Evolutionary conservation across 2,797 vertebrate species (phyloP).

Genomic region (Moxostoma hubbsi): DNA sequence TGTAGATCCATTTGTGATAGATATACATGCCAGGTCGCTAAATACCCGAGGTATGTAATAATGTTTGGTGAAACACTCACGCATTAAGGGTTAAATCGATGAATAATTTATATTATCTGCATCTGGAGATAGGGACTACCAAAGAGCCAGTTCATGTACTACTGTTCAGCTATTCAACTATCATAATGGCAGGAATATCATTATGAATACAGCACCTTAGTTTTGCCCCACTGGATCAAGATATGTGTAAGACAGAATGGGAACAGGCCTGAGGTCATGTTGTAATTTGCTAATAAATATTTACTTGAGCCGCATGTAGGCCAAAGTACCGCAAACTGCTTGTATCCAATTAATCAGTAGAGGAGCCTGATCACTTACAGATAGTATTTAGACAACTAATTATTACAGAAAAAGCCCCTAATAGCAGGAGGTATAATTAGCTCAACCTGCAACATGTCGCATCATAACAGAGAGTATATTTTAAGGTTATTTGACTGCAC

Average conservation of each 20-base stretch:
- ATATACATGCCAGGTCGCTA: no score
- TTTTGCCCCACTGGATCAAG: conserved; percentile 21
- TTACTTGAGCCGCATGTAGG: conserved; percentile 60
- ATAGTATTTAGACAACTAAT: conserved; percentile 68
- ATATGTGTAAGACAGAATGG: conserved; percentile 43
- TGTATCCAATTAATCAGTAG: conserved; percentile 59
- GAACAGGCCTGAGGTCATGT: conserved; percentile 60
- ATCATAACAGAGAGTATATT: conserved; percentile 35
- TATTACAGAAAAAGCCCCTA: conserved; percentile 57
- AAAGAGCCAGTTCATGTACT: background rate
- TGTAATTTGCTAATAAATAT: conserved; percentile 65
- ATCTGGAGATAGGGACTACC: background rate
- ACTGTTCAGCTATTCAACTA: background rate
- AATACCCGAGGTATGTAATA: no score
- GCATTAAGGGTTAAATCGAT: background rate
- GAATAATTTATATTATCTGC: conserved; percentile 3
- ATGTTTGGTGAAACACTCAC: no score
- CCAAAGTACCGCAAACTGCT: conserved; percentile 58
- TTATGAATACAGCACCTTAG: conserved; percentile 19
- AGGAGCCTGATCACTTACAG: conserved; percentile 59
- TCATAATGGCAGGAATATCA: conserved; percentile 10
- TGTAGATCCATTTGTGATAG: no score
- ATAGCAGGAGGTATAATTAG: conserved; percentile 67
- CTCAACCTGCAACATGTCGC: conserved; percentile 59
- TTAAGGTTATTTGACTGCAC: no score